These are phyloP conservation scores for Aulostomus chinensis DNA, from an alignment of 2,797 vertebrate species.

Conservation along the genomic window DNA sequence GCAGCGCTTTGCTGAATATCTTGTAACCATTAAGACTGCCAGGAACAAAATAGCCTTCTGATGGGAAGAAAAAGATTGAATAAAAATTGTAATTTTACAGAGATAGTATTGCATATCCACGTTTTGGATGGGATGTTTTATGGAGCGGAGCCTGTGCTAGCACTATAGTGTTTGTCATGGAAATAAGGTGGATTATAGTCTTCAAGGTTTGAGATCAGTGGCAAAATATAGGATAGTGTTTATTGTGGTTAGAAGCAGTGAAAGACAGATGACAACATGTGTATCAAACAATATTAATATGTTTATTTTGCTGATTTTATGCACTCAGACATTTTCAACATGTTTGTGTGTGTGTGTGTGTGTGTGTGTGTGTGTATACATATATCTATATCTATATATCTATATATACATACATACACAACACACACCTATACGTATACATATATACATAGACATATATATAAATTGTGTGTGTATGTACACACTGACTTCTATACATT, in stretches of 20 bases:
- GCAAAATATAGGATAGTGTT: constrained; percentile 69
- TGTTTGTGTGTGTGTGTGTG: too few relatives aligned
- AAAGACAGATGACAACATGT: constrained; percentile 45
- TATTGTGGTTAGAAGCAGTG: constrained; percentile 59
- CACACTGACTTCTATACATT: constrained; percentile 23
- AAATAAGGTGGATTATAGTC: constrained; percentile 78
- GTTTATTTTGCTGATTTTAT: constrained; percentile 51
- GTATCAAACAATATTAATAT: constrained; percentile 51
- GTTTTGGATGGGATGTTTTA: constrained; percentile 67
- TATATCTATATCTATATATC: too few relatives aligned
- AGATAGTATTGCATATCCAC: constrained; percentile 70
- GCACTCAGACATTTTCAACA: constrained; percentile 31
- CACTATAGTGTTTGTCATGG: constrained; percentile 74
- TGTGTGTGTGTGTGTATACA: too few relatives aligned
- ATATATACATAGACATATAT: too few relatives aligned
- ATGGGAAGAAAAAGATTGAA: constrained; percentile 81
- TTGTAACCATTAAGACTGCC: constrained; percentile 76
- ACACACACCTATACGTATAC: too few relatives aligned
- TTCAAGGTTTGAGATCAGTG: constrained; percentile 72
- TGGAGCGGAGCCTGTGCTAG: constrained; percentile 55
- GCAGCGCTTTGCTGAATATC: constrained; percentile 74
- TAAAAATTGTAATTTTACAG: constrained; percentile 82
- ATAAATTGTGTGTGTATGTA: too few relatives aligned
- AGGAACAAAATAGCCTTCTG: constrained; percentile 79
- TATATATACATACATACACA: too few relatives aligned